phyloP scores from a whole-genome alignment of 2,797 vertebrate genomes.

The Anguilla marmorata region DNA sequence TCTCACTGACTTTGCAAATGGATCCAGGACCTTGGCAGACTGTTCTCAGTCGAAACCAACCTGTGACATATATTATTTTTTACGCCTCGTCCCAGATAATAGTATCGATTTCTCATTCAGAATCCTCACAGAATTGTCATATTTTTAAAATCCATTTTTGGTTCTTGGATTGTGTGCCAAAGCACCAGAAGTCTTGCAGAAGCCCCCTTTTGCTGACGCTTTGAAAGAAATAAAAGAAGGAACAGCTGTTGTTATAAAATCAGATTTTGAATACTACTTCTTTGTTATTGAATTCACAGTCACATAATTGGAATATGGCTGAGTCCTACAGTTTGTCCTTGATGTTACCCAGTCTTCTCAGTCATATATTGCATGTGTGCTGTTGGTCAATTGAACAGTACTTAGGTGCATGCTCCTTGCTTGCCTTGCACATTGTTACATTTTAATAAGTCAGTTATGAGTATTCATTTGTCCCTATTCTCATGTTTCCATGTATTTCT shows the following conservation, averaged over 20 bases:
- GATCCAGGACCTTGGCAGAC: not conserved
- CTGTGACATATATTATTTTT: not conserved
- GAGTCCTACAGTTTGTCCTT: not conserved
- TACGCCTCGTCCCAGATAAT: not conserved
- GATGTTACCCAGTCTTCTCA: not conserved
- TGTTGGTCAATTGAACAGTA: not conserved
- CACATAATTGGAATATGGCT: not conserved
- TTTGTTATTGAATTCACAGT: not conserved
- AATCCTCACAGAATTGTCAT: not conserved
- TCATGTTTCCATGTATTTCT: not conserved
- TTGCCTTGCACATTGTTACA: not conserved
- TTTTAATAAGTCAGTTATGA: not conserved
- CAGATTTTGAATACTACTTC: not conserved
- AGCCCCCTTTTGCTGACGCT: not conserved
- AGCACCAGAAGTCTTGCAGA: not conserved
- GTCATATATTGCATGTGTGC: not conserved
- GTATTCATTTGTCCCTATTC: not conserved
- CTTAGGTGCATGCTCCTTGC: not conserved
- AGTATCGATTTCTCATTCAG: not conserved
- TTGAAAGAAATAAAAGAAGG: not conserved
- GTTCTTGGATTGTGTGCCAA: not conserved
- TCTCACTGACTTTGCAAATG: not conserved
- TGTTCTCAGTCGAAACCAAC: not conserved
- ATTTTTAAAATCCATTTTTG: not conserved
- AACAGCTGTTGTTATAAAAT: not conserved